Evolutionary conservation across 2,113 vertebrate species (phyloP).

Genomic region (Pterocles burchelli): DNA sequence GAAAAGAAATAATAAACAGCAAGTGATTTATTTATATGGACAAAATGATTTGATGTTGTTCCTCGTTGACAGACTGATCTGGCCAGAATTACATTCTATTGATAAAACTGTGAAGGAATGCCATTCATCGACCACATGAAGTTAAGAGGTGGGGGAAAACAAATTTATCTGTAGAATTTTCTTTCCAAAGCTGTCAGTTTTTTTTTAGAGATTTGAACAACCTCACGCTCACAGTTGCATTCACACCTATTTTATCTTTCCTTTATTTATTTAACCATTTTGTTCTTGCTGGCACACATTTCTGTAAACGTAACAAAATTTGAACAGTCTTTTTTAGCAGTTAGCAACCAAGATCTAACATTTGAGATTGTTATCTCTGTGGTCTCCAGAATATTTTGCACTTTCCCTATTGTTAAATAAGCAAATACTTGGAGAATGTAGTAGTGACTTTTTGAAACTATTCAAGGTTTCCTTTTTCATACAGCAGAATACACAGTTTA

Average conservation of each 20-base stretch:
- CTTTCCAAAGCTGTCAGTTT: slow-evolving; percentile 53
- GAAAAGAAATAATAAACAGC: slow-evolving; percentile 66
- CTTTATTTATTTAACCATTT: slow-evolving; percentile 64
- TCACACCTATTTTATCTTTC: slow-evolving; percentile 49
- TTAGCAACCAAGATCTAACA: background rate
- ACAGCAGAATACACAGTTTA: background rate
- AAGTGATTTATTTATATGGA: slow-evolving; percentile 69
- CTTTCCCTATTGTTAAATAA: background rate
- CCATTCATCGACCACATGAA: slow-evolving; percentile 60
- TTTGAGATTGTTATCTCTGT: background rate
- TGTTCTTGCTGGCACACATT: background rate
- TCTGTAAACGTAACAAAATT: background rate
- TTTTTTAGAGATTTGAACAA: slow-evolving; percentile 61
- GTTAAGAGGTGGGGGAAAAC: slow-evolving; percentile 65
- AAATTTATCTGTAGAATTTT: slow-evolving; percentile 64
- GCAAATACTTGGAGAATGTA: background rate
- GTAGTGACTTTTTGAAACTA: background rate
- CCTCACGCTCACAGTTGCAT: background rate
- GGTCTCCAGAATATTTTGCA: background rate
- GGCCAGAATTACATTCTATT: slow-evolving; percentile 67
- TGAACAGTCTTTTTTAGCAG: background rate
- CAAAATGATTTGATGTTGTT: slow-evolving; percentile 70
- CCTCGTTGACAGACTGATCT: slow-evolving; percentile 71
- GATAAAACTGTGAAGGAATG: slow-evolving; percentile 77
- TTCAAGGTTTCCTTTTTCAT: background rate